Conservation (phyloP, 35 echinoderm and acorn worm genomes). For the Chiridota heheva region DNA sequence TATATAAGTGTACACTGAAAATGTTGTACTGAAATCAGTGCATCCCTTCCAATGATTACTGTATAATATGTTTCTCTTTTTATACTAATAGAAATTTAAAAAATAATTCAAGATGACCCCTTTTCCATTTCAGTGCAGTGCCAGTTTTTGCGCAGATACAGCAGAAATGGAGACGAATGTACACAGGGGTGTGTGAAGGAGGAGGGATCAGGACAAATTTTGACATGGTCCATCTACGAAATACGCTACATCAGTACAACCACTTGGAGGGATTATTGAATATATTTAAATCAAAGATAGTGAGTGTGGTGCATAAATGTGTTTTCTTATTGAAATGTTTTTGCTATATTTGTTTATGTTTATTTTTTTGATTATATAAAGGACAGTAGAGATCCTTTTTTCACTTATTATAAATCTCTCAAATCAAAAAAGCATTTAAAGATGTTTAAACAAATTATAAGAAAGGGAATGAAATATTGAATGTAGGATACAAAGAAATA, state of each 20-base stretch:
- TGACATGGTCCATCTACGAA: slow-evolving; percentile 93
- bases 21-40: too few relatives aligned
- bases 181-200: slow-evolving; percentile 76
- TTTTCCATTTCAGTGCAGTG: slow-evolving; percentile 57
- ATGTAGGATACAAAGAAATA: too few relatives aligned
- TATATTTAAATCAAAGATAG: slow-evolving; percentile 97
- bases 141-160: slow-evolving; percentile 95
- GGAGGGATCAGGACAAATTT: slow-evolving; percentile 79
- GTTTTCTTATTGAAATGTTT: background rate
- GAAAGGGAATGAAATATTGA: too few relatives aligned
- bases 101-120: too few relatives aligned
- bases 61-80: too few relatives aligned
- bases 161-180: slow-evolving; percentile 94
- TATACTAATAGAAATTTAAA: too few relatives aligned
- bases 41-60: too few relatives aligned
- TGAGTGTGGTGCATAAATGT: slow-evolving; percentile 21
- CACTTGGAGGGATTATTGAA: slow-evolving; percentile 81
- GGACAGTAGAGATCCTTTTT: too few relatives aligned
- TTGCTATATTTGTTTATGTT: too few relatives aligned
- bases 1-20: too few relatives aligned
- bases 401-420: background rate
- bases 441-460: background rate
- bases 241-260: slow-evolving; percentile 76
- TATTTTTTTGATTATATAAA: too few relatives aligned
- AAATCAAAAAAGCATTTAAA: background rate